A percentile compares a stretch with the other conserved stretches of the same genome.
phyloP scores from a whole-genome alignment of 2,888 invertebrate genomes.

The Scaptomyza polygonia region DNA sequence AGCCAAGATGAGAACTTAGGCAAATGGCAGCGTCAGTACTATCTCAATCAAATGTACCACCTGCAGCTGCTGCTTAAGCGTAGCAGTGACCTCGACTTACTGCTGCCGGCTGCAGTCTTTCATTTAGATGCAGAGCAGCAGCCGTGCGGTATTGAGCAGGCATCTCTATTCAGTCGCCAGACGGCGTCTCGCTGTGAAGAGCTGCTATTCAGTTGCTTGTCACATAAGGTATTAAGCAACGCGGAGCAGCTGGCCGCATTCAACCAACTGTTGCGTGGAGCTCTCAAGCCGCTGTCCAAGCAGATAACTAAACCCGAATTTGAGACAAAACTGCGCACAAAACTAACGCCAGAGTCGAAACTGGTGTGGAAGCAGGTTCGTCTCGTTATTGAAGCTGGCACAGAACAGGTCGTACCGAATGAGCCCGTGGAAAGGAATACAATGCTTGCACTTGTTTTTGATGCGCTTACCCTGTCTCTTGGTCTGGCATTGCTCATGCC shows the following conservation, averaged over 20 bases:
- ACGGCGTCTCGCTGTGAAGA: conserved; percentile 49
- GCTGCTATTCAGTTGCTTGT: conserved; percentile 39
- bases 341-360: conserved; percentile 4
- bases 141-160: conserved; percentile 38
- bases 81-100: conserved; percentile 18
- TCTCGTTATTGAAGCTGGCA: background rate
- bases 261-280: conserved; percentile 13
- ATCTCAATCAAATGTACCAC: conserved; percentile 49
- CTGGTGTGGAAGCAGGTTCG: conserved; percentile 35
- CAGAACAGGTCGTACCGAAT: background rate
- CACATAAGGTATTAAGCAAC: conserved; percentile 16
- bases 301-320: conserved; percentile 9
- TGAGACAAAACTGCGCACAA: conserved; percentile 32
- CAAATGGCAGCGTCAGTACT: conserved; percentile 32
- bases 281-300: conserved; percentile 15
- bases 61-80: conserved; percentile 31
- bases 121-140: conserved; percentile 35
- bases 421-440: background rate
- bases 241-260: conserved; percentile 2
- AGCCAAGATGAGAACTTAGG: conserved; percentile 8
- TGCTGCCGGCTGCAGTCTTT: conserved; percentile 29
- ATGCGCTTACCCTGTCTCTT: conserved; percentile 51
- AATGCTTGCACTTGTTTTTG: conserved; percentile 24
- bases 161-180: conserved; percentile 48
- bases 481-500: conserved; percentile 33